Evolutionary conservation across 1,140 invertebrate genomes (phyloP).

Genomic region (Rhyzopertha dominica): DNA sequence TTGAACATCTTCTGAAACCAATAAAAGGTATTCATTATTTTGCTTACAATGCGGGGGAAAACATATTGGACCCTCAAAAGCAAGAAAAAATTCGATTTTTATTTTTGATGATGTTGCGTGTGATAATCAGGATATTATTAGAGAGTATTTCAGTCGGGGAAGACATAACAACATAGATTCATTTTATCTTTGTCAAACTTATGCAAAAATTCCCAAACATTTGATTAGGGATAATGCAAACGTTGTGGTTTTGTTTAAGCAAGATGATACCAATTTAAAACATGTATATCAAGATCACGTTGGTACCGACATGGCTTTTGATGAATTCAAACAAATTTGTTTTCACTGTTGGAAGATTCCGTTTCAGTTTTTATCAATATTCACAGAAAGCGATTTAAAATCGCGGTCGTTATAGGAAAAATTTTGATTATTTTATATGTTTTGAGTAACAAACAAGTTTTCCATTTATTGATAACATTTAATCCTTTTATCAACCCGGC

Average conservation of each 20-base stretch:
- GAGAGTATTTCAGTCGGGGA: constrained; percentile 40
- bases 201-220: constrained; percentile 45
- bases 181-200: constrained; percentile 43
- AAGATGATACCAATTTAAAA: constrained; percentile 45
- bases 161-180: constrained; percentile 37
- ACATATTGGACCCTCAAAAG: constrained; percentile 29
- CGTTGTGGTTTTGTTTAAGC: constrained; percentile 43
- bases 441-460: too few species aligned
- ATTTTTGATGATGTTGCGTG: constrained; percentile 45
- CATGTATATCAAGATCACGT: constrained; percentile 46
- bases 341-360: constrained; percentile 33
- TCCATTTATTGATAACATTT: too few species aligned
- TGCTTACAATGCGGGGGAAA: constrained; percentile 34
- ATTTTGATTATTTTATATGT: constrained; percentile 33
- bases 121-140: constrained; percentile 41
- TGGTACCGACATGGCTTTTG: constrained; percentile 38
- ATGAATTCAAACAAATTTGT: constrained; percentile 34
- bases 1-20: constrained; percentile 18
- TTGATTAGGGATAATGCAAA: constrained; percentile 46
- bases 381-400: constrained; percentile 30
- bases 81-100: constrained; percentile 36
- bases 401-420: constrained; percentile 37
- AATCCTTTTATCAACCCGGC: too few species aligned
- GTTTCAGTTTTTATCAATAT: constrained; percentile 36
- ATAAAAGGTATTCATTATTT: constrained; percentile 32